A percentile compares a stretch with the other conserved stretches of the same genome.
These are phyloP conservation scores for Solenodon paradoxus DNA, from an alignment of 2,113 vertebrate genomes.

Conservation along the genomic window DNA sequence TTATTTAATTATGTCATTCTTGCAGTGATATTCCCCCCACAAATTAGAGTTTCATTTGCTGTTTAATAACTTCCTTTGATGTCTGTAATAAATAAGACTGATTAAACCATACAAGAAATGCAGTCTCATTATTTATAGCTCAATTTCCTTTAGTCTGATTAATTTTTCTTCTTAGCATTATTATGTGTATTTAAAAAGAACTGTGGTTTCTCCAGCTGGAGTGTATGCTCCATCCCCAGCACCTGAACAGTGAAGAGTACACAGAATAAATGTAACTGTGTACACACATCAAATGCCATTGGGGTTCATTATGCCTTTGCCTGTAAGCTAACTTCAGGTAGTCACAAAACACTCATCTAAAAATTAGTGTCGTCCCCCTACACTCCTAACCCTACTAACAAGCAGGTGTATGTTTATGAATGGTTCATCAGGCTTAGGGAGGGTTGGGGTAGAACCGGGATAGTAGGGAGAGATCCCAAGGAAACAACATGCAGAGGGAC, in stretches of 20 bases:
- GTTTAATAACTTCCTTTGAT: background rate
- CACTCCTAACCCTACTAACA: background rate
- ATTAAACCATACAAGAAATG: background rate
- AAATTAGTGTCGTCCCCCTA: background rate
- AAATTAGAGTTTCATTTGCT: background rate
- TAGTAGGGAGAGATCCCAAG: too few relatives aligned
- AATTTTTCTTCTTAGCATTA: background rate
- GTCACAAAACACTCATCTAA: background rate
- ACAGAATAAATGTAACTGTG: background rate
- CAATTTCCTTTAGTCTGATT: background rate
- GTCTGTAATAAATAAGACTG: background rate
- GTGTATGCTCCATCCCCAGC: background rate
- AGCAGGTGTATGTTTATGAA: fast-evolving
- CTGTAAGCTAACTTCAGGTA: background rate
- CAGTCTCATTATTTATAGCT: background rate
- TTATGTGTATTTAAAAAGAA: background rate
- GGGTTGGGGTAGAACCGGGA: background rate
- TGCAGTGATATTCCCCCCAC: background rate
- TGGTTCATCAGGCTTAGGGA: background rate
- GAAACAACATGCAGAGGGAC: background rate
- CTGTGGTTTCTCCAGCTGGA: background rate
- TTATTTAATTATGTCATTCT: background rate
- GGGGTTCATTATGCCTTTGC: background rate
- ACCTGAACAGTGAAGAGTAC: background rate
- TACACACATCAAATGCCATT: background rate